These are phyloP conservation scores for Nothobranchius furzeri DNA, from an alignment of 2,113 vertebrate genomes.

Conservation along the genomic window DNA sequence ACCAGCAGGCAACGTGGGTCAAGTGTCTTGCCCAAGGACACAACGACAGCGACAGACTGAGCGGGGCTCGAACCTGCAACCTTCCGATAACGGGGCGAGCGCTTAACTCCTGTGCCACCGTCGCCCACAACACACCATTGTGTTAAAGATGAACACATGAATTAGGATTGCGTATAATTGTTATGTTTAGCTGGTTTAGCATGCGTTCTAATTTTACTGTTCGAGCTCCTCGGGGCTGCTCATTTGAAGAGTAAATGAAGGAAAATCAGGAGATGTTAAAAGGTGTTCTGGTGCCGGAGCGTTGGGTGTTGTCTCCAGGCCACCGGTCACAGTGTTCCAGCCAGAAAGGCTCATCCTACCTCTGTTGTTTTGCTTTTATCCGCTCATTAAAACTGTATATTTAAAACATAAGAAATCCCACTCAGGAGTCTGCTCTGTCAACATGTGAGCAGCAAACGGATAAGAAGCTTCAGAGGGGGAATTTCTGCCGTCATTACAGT, in stretches of 20 bases:
- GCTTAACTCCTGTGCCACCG: too few relatives aligned
- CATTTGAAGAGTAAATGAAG: conserved; percentile 37
- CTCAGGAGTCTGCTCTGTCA: conserved; percentile 29
- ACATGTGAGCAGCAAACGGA: conserved; percentile 37
- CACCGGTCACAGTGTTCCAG: conserved; percentile 23
- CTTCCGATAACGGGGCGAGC: too few relatives aligned
- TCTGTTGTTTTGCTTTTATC: conserved; percentile 44
- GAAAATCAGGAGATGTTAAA: conserved; percentile 13
- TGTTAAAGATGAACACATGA: neutral
- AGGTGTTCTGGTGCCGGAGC: conserved; percentile 8
- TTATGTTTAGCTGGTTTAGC: conserved; percentile 13
- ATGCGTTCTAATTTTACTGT: neutral
- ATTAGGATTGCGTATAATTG: conserved; percentile 17
- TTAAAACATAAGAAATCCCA: conserved; percentile 33
- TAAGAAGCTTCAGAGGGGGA: conserved; percentile 49
- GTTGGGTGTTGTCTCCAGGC: conserved; percentile 24
- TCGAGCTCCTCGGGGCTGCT: conserved; percentile 5
- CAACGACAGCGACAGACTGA: too few relatives aligned
- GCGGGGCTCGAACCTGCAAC: too few relatives aligned
- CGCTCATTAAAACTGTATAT: conserved; percentile 54
- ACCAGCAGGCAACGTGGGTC: too few relatives aligned
- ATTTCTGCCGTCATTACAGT: conserved; percentile 55
- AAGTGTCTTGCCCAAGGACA: too few relatives aligned
- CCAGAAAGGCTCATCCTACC: conserved; percentile 1
- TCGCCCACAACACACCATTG: too few relatives aligned